phyloP scores from a whole-genome alignment of 1,140 invertebrate genomes.

The Piezodorus guildinii region DNA sequence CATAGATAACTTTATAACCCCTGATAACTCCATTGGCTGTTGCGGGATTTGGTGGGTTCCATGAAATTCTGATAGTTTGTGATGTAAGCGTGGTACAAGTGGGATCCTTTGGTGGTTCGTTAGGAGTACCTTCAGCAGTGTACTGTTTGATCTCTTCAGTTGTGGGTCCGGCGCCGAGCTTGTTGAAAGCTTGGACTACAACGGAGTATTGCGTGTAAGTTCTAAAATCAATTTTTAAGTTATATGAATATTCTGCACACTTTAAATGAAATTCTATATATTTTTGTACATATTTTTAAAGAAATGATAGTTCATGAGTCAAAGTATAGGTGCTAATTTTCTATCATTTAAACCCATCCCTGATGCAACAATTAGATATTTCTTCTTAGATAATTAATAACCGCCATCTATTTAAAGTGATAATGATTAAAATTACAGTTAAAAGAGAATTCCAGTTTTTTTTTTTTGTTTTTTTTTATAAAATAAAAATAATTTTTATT shows the following conservation, averaged over 20 bases:
- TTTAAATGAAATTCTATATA: no score
- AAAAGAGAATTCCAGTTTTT: no score
- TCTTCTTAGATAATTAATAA: no score
- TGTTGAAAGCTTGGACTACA: slow-evolving; percentile 90
- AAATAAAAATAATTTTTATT: no score
- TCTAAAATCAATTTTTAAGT: slow-evolving; percentile 31
- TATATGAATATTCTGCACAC: neutral
- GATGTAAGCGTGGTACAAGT: slow-evolving; percentile 83
- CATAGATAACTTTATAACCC: slow-evolving; percentile 92
- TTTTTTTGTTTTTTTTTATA: no score
- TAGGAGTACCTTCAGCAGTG: slow-evolving; percentile 84
- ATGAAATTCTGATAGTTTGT: slow-evolving; percentile 84
- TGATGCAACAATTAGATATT: no score
- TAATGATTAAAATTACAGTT: no score
- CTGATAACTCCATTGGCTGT: slow-evolving; percentile 90
- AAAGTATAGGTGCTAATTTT: no score
- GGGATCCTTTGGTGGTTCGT: slow-evolving; percentile 83
- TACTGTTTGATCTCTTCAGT: slow-evolving; percentile 81
- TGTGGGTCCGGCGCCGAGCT: slow-evolving; percentile 81
- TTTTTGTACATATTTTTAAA: no score
- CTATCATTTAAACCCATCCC: no score
- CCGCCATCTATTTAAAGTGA: no score
- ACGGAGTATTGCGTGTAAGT: slow-evolving; percentile 92
- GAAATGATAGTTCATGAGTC: no score
- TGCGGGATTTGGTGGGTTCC: slow-evolving; percentile 79